These are phyloP conservation scores for Idaea biselata DNA, from an alignment of 2,888 invertebrate species.

Conservation along the genomic window DNA sequence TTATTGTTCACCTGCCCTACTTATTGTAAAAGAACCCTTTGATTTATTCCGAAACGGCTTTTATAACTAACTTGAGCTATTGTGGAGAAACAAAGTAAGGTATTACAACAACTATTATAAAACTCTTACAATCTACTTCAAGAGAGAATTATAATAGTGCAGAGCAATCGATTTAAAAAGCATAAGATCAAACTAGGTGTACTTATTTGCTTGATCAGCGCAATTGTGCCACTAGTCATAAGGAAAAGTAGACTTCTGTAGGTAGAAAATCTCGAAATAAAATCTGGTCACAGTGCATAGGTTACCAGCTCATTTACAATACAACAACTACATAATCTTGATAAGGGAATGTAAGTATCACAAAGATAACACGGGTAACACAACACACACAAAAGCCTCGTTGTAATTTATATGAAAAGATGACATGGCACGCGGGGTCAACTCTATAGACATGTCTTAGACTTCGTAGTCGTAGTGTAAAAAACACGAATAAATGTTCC, in stretches of 20 bases:
- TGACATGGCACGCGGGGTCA: neutral
- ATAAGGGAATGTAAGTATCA: neutral
- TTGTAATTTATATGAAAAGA: neutral
- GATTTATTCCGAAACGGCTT: neutral
- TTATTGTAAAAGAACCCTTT: neutral
- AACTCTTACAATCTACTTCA: neutral
- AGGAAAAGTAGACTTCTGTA: too few relatives aligned
- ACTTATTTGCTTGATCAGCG: neutral
- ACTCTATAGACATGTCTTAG: neutral
- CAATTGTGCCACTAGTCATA: too few relatives aligned
- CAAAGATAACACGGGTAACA: neutral
- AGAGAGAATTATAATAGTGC: neutral
- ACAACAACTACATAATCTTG: neutral
- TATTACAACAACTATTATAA: neutral
- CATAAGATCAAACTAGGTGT: neutral
- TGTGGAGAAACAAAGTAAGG: neutral
- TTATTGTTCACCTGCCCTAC: neutral
- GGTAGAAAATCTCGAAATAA: neutral
- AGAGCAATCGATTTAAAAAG: too few relatives aligned
- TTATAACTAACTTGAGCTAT: neutral
- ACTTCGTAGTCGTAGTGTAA: neutral
- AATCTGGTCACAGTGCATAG: neutral
- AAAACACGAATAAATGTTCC: neutral
- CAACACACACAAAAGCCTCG: neutral
- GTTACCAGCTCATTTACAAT: neutral